Base-by-base conservation (phyloP, 2,888 invertebrate species). In the Tineola bisselliella region DNA sequence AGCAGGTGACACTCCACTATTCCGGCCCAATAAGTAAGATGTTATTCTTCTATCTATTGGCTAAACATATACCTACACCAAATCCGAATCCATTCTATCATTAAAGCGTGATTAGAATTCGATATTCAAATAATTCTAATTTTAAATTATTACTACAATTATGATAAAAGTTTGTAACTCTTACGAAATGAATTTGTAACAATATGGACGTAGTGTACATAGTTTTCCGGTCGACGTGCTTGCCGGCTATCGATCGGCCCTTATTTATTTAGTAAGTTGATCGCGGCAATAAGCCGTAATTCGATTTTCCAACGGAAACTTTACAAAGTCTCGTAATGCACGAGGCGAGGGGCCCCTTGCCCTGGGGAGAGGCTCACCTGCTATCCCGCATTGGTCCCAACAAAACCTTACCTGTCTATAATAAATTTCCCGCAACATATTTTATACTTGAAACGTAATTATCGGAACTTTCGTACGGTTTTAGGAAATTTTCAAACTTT, bases 261-360 rank as follows among this genome's bases (percentile, higher is more conserved):
- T 60, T 60, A 60, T 60, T 60, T 60, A 60, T 60, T 60, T 60
- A 48, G 60, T 30, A 44, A 60, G 60, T 48, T 60, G 60, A 60
- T 60, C 60, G 60, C 60, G 60, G 48, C 44, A 60, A 60, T 60
- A 44, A 60, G 60, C 60, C 13, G 48, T 60, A 60, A 60, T 60
- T 60, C 48, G 48, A 60, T 60, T 60, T 59, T 44, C 44, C 44
- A 48, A 25, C 60, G 30, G 19, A 44, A 60, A 25, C 48, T 44
- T 19, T 48, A 25, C 25, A 48, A 60, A 30, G 59, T 38, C 48
- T 30, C 48, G 44, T 48, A 60, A 60, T 60, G 44, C 59, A 59
- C 59, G 43, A 58, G 38, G 17, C 58, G 31, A 58, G 58, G 31
- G 31, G 11, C 18, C 61, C 56, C 38, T 48, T 33, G 60, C 12